phyloP scores from a whole-genome alignment of 2,888 invertebrate genomes.

The Cerastis rubricosa region DNA sequence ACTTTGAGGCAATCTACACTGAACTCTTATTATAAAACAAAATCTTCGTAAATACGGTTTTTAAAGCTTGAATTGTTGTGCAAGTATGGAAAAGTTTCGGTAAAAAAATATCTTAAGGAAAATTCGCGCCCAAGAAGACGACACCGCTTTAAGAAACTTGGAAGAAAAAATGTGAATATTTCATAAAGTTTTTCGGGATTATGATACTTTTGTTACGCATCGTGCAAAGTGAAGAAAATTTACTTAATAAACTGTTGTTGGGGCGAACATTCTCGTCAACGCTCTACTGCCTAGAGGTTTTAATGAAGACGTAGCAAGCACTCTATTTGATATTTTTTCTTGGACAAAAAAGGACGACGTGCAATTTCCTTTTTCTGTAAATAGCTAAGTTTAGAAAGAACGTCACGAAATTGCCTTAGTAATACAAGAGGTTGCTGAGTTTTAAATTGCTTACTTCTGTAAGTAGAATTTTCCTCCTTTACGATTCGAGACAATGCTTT shows the following conservation, averaged over 20 bases:
- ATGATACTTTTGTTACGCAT: constrained; percentile 73
- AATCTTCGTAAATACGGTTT: constrained; percentile 33
- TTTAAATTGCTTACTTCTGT: constrained; percentile 57
- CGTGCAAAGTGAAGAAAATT: constrained; percentile 70
- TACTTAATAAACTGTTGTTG: constrained; percentile 79
- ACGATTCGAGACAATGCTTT: constrained; percentile 20
- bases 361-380: constrained; percentile 67
- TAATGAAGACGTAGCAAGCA: constrained; percentile 68
- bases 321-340: constrained; percentile 60
- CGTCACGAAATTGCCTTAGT: constrained; percentile 50
- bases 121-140: constrained; percentile 30
- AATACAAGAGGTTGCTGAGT: constrained; percentile 51
- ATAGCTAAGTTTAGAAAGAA: constrained; percentile 63
- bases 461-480: constrained; percentile 36
- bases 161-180: constrained; percentile 68
- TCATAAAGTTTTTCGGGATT: constrained; percentile 72
- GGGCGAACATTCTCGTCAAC: constrained; percentile 72
- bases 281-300: constrained; percentile 64
- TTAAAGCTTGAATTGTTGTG: constrained; percentile 44
- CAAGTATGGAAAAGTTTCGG: constrained; percentile 44
- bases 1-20: constrained; percentile 12
- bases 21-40: constrained; percentile 29
- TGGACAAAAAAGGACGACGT: constrained; percentile 54
- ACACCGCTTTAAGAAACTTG: constrained; percentile 53
- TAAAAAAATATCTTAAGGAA: constrained; percentile 44